phyloP scores from a whole-genome alignment of 2,797 vertebrate species.

The Emydoidea blandingii region DNA sequence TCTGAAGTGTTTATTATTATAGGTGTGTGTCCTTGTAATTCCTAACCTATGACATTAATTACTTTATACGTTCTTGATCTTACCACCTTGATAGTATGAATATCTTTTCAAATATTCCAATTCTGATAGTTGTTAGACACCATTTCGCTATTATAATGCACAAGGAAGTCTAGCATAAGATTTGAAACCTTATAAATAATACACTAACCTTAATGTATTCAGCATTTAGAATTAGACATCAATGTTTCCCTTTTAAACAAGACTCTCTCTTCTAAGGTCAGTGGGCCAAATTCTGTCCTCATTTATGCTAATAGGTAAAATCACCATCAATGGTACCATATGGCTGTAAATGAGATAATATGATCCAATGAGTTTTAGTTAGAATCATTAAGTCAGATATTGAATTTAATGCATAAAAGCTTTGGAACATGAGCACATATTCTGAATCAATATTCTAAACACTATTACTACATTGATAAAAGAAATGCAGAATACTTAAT shows the following conservation, averaged over 20 bases:
- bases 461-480: not conserved
- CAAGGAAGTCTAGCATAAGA: not conserved
- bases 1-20: not conserved
- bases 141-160: not conserved
- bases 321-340: not conserved
- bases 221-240: not conserved
- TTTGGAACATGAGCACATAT: not conserved
- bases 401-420: not conserved
- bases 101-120: not conserved
- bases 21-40: not conserved
- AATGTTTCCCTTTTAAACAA: not conserved
- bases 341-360: not conserved
- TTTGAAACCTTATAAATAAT: not conserved
- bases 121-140: not conserved
- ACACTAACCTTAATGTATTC: not conserved
- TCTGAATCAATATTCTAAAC: not conserved
- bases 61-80: not conserved
- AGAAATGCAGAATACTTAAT: not conserved
- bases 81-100: not conserved
- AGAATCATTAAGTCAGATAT: too few relatives aligned
- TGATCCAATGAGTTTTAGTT: not conserved
- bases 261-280: not conserved
- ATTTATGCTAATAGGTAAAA: not conserved
- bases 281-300: not conserved
- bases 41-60: not conserved